Conservation (phyloP, 2,113 vertebrate genomes). For the Lepus timidus region DNA sequence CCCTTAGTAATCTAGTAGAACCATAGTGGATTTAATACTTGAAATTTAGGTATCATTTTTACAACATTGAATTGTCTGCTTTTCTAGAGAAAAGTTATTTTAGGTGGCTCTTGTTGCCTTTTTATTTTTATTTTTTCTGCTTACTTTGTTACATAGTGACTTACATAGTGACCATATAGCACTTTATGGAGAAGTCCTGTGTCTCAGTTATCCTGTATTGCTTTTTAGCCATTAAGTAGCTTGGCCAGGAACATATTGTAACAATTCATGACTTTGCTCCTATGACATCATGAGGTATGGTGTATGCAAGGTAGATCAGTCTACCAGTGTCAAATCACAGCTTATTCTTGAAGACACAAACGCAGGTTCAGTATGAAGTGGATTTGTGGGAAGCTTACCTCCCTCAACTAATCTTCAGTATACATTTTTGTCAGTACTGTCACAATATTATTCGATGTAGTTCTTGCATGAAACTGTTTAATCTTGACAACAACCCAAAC, state of each 20-base stretch:
- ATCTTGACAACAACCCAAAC: neutral
- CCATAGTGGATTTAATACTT: slow-evolving; percentile 17
- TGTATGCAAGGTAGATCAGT: neutral
- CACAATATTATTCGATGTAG: neutral
- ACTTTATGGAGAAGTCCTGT: neutral
- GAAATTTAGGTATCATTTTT: slow-evolving; percentile 20
- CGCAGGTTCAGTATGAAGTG: neutral
- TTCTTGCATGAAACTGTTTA: neutral
- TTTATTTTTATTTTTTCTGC: neutral
- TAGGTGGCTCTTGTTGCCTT: slow-evolving; percentile 1
- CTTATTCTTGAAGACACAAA: slow-evolving; percentile 42
- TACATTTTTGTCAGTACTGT: slow-evolving; percentile 23
- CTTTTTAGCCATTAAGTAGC: neutral
- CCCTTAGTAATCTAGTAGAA: neutral
- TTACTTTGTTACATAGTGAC: neutral
- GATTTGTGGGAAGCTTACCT: slow-evolving; percentile 6
- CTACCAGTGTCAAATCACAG: neutral
- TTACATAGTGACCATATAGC: neutral
- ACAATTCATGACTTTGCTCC: neutral
- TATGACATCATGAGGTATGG: neutral
- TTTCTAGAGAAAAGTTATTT: slow-evolving; percentile 25
- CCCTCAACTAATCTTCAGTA: neutral
- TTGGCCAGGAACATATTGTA: neutral
- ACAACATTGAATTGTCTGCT: neutral
- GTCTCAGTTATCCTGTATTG: neutral